phyloP scores from a whole-genome alignment of 2,113 vertebrate genomes.

The Cnemophilus loriae region DNA sequence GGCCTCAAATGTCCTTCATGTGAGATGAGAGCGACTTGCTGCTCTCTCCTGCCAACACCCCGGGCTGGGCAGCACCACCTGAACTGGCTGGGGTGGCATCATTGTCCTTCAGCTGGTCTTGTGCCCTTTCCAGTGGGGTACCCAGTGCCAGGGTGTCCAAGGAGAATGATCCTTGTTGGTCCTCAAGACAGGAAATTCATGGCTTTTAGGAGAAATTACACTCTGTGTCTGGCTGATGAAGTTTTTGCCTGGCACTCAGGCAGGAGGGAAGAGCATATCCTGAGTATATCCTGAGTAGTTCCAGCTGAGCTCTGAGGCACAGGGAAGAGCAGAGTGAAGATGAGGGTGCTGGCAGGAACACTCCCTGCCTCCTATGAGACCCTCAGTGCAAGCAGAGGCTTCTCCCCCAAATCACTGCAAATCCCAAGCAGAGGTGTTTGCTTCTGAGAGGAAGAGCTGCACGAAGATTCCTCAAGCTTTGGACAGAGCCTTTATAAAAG shows the following conservation, averaged over 20 bases:
- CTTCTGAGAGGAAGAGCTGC: background rate
- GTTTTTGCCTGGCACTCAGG: background rate
- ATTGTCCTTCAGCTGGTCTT: background rate
- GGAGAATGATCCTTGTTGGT: background rate
- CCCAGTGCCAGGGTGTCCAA: background rate
- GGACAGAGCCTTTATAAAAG: background rate
- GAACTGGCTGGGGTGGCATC: background rate
- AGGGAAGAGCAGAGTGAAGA: background rate
- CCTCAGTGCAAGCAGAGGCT: background rate
- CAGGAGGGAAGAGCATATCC: background rate
- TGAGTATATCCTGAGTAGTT: background rate
- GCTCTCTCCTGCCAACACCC: too few species aligned
- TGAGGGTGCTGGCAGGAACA: background rate
- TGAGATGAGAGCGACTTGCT: background rate
- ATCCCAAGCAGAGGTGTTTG: background rate
- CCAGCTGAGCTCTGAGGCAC: background rate
- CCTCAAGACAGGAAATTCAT: background rate
- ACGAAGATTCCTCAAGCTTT: background rate
- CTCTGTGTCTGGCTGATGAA: background rate
- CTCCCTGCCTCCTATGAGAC: background rate
- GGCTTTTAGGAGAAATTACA: background rate
- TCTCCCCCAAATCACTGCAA: background rate
- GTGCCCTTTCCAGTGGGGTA: background rate
- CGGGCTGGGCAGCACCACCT: background rate
- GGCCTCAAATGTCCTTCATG: background rate